These are phyloP conservation scores for Stictonetta naevosa DNA, from an alignment of 2,113 vertebrate species.

Conservation along the genomic window DNA sequence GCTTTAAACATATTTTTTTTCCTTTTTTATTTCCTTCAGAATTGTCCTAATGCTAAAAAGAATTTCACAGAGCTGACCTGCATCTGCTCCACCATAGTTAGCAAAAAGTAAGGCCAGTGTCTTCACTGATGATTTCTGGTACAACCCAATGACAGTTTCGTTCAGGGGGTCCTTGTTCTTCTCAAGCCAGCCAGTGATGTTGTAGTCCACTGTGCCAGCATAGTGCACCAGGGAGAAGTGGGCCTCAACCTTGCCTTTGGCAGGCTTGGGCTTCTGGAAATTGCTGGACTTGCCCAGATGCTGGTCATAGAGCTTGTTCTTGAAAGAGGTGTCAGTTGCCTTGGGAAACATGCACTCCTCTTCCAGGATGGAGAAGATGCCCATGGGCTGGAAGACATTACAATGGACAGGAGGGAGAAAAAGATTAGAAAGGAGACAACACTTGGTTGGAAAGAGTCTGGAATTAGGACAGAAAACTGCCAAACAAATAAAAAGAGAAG, in stretches of 20 bases:
- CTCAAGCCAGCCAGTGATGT: conserved; percentile 86
- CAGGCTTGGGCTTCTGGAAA: conserved; percentile 89
- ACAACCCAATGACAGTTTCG: conserved; percentile 83
- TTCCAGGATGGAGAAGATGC: conserved; percentile 85
- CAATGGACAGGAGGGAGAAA: not conserved
- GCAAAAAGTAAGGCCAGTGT: conserved; percentile 78
- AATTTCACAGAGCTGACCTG: conserved; percentile 20
- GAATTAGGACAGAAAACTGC: not conserved
- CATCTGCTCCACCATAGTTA: conserved; percentile 68
- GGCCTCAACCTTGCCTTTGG: conserved; percentile 83
- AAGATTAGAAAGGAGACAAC: not conserved
- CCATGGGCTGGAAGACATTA: conserved; percentile 75
- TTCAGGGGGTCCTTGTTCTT: conserved; percentile 92
- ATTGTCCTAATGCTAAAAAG: not conserved
- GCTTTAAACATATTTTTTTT: not conserved
- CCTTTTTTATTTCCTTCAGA: not conserved
- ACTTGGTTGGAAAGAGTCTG: not conserved
- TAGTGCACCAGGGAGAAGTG: conserved; percentile 86
- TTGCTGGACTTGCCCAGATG: conserved; percentile 85
- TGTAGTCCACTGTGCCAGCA: conserved; percentile 87
- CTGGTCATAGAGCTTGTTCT: conserved; percentile 88
- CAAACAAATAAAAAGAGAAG: not conserved
- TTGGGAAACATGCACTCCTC: conserved; percentile 91
- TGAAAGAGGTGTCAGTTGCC: conserved; percentile 85
- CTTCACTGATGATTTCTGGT: conserved; percentile 84